Evolutionary conservation across 2,888 invertebrate species (phyloP).

Genomic region (Nysson spinosus): DNA sequence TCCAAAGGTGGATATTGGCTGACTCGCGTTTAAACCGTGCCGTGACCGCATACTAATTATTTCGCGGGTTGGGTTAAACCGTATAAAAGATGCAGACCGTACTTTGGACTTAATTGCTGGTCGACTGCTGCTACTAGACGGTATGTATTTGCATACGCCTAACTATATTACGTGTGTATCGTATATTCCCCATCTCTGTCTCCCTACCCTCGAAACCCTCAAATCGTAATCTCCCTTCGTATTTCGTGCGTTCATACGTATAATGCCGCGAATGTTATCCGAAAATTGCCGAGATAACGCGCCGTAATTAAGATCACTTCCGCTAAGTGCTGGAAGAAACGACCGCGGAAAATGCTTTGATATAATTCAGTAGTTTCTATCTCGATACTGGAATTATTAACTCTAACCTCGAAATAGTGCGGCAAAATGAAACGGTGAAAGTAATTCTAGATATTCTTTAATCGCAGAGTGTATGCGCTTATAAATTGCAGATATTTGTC

Average conservation of each 20-base stretch:
- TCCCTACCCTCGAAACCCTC: neutral
- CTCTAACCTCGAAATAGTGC: no score
- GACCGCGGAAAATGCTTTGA: no score
- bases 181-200: neutral
- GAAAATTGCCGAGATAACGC: slow-evolving; percentile 8
- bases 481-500: no score
- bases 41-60: slow-evolving; percentile 60
- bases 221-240: neutral
- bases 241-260: neutral
- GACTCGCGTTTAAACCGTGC: slow-evolving; percentile 40
- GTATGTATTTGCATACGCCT: slow-evolving; percentile 48
- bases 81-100: slow-evolving; percentile 62
- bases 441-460: no score
- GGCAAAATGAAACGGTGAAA: no score
- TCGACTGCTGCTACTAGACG: slow-evolving; percentile 15
- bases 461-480: no score
- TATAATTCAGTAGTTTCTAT: no score
- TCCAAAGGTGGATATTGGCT: slow-evolving; percentile 22
- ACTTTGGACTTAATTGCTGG: slow-evolving; percentile 61
- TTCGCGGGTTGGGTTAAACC: slow-evolving; percentile 29
- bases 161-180: slow-evolving; percentile 42
- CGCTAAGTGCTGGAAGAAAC: neutral
- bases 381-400: no score
- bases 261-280: neutral
- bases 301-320: neutral